Evolutionary conservation across 2,888 invertebrate genomes (phyloP).

Genomic region (Linhomoeus sp.): DNA sequence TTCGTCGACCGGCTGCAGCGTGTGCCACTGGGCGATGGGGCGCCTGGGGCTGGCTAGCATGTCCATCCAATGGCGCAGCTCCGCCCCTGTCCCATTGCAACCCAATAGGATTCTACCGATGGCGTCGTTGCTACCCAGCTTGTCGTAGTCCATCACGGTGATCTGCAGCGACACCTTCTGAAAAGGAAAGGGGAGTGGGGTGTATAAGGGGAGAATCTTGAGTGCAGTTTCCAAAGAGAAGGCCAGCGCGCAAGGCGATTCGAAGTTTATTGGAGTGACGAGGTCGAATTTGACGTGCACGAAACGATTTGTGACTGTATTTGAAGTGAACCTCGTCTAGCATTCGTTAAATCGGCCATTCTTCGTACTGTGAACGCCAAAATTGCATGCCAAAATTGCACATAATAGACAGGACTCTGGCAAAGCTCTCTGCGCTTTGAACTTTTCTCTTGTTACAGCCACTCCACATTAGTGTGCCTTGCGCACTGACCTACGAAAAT

Average conservation of each 20-base stretch:
- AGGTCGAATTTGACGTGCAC: too few species aligned
- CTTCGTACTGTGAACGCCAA: too few species aligned
- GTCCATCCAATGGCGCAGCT: constrained; percentile 97
- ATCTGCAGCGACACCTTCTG: constrained; percentile 98
- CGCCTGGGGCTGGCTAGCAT: constrained; percentile 97
- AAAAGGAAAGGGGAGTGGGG: constrained; percentile 1
- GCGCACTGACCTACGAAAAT: too few species aligned
- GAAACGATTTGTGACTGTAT: too few species aligned
- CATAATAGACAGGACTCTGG: too few species aligned
- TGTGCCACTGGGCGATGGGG: constrained; percentile 99
- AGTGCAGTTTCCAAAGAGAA: background rate
- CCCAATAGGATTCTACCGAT: constrained; percentile 93
- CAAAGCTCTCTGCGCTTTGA: too few species aligned
- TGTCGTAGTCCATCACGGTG: constrained; percentile 98
- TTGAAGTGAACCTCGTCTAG: too few species aligned
- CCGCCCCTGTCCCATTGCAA: constrained; percentile 82
- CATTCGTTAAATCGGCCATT: too few species aligned
- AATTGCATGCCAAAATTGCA: too few species aligned
- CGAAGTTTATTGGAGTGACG: too few species aligned
- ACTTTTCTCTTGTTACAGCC: too few species aligned
- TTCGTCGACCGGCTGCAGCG: constrained; percentile 89
- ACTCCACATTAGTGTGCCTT: too few species aligned
- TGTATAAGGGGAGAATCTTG: background rate
- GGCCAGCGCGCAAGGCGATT: background rate
- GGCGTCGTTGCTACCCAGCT: constrained; percentile 88